These are phyloP conservation scores for Trissolcus brochymenae DNA, from an alignment of 2,888 invertebrate species.

Conservation along the genomic window DNA sequence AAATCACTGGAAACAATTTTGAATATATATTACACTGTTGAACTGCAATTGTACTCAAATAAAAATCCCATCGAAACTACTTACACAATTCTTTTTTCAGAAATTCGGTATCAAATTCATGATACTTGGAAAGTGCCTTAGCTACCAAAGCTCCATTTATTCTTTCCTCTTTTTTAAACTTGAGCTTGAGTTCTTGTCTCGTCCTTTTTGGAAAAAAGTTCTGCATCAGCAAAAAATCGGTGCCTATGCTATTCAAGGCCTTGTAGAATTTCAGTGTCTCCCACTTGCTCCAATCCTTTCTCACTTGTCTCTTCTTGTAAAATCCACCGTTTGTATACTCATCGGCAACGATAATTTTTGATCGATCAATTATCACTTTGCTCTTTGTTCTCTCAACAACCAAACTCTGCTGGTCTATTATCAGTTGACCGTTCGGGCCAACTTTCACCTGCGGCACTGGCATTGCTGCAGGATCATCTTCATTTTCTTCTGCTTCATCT, in stretches of 20 bases:
- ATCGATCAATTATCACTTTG: constrained; percentile 81
- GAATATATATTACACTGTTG: not conserved
- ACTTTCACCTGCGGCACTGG: constrained; percentile 91
- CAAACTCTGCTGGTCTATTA: constrained; percentile 90
- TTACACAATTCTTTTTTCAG: constrained; percentile 77
- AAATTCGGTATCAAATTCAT: constrained; percentile 82
- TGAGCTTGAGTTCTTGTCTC: constrained; percentile 90
- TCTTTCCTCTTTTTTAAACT: constrained; percentile 95
- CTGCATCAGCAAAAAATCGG: constrained; percentile 94
- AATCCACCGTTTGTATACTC: constrained; percentile 79
- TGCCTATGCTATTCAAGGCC: constrained; percentile 91
- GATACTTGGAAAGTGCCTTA: constrained; percentile 82
- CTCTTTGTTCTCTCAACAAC: constrained; percentile 86
- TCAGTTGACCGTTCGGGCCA: constrained; percentile 89
- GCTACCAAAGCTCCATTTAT: constrained; percentile 85
- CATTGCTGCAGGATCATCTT: constrained; percentile 76
- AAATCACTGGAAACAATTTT: constrained; percentile 58
- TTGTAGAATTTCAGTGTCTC: constrained; percentile 95
- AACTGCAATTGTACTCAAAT: not conserved
- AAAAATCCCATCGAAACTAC: constrained; percentile 71
- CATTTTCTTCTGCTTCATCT: constrained; percentile 68
- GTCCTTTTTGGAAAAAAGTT: constrained; percentile 87
- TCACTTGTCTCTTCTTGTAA: constrained; percentile 82
- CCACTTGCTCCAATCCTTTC: constrained; percentile 85
- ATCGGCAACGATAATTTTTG: constrained; percentile 83